These are phyloP conservation scores for Tridacna gigas DNA, from an alignment of 2,888 invertebrate species.

Conservation along the genomic window DNA sequence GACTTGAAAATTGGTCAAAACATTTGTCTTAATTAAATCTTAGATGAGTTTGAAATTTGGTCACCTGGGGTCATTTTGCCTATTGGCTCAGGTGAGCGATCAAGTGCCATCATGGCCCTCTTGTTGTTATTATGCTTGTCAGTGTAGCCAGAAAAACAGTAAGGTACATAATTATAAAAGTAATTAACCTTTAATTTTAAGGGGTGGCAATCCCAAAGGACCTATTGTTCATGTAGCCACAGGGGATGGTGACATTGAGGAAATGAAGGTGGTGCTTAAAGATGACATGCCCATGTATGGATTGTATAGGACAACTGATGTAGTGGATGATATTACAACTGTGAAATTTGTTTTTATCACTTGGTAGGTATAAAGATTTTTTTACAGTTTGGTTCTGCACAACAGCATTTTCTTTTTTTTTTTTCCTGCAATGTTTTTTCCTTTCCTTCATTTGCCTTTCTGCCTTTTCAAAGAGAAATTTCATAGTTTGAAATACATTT, in stretches of 20 bases:
- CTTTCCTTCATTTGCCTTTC: too few species aligned
- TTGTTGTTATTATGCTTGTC: not conserved
- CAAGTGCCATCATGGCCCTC: not conserved
- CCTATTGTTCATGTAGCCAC: constrained; percentile 71
- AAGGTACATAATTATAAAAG: too few species aligned
- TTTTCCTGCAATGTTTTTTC: not conserved
- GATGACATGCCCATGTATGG: constrained; percentile 81
- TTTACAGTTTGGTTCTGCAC: not conserved
- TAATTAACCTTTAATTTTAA: constrained; percentile 10
- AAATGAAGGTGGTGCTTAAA: constrained; percentile 70
- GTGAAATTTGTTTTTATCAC: constrained; percentile 84
- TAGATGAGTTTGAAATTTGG: too few species aligned
- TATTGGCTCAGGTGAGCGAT: too few species aligned
- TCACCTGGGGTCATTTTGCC: too few species aligned
- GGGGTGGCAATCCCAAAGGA: constrained; percentile 73
- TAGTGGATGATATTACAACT: constrained; percentile 80
- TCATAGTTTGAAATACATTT: too few species aligned
- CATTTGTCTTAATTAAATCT: too few species aligned
- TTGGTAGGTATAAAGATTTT: constrained; percentile 75
- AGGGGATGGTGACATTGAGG: constrained; percentile 77
- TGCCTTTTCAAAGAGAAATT: too few species aligned
- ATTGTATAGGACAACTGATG: constrained; percentile 80
- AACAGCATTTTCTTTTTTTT: not conserved
- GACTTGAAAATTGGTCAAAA: too few species aligned
- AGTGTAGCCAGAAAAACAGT: too few species aligned